Evolutionary conservation across 92 coral and sea anemone species (phyloP), one percentile per base, ranked within the genome.

Genomic region (Anthopleura xanthogrammica): DNA sequence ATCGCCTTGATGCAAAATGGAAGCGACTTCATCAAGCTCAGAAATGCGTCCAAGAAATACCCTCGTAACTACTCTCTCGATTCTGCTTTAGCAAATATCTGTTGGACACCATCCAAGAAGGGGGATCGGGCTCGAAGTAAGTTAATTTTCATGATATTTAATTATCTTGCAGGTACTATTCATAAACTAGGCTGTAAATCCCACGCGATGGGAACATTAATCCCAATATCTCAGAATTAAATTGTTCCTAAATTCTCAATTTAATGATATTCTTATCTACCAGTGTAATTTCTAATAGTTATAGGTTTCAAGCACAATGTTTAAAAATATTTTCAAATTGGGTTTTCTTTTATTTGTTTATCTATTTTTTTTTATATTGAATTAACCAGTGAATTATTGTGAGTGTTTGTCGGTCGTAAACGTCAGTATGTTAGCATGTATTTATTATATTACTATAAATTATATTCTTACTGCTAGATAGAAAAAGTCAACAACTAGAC

Each of bases 91-190:
- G 40, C 57, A 13, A 93, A 79, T 48, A 79, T 93, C 50, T 82
- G 91, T 39, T 93, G 97, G 97, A 80, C 88, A 13, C 97, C 97
- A 0, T 93, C 97, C 41, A 93, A 93, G 84, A 93, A 89, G 43
- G 97, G 97, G 1, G 93, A 91, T 41, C 80, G 85, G 17, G 97
- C 97, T 4, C 87, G 89, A 81, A 93, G 97, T 93, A 80, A 93
- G 94, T 83, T 4, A 16, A 3, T 20, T 65, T 46, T 68, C 23
- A 7, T n/a, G 14, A 12, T 54, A 14, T 39, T 10, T 58, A 79
- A 29, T 40, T 79, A 54, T 60, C 7, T 17, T 1, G 41, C 54
- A 50, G 54, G 65, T 62, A 19, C 24, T 19, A 62, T 19, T 62
- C 14, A 16, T 68, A 29, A 12, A 9, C 41, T 12, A 68, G 17